phyloP scores from a whole-genome alignment of 2,113 vertebrate genomes.

The Gadus macrocephalus region DNA sequence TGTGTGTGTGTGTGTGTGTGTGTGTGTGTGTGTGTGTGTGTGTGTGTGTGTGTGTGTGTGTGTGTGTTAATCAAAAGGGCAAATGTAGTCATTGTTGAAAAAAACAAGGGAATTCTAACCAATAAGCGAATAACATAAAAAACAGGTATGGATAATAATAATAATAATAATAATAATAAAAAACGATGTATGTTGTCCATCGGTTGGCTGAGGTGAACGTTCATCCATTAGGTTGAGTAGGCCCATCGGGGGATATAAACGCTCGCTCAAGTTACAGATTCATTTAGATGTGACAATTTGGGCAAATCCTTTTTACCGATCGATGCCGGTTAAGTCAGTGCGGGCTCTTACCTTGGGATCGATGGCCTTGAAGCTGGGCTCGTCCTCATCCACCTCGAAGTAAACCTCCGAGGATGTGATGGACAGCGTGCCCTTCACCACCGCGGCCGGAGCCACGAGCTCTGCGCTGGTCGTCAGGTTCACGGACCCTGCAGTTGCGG shows the following conservation, averaged over 20 bases:
- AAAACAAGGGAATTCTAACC: no score
- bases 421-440: slow-evolving; percentile 90
- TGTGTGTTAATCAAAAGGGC: no score
- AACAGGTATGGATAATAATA: background rate
- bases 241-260: no score
- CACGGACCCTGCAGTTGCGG: slow-evolving; percentile 81
- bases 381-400: slow-evolving; percentile 98
- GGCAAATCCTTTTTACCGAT: background rate
- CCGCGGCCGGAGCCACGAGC: slow-evolving; percentile 86
- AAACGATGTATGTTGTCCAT: background rate
- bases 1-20: no score
- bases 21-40: no score
- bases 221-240: no score
- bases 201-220: no score
- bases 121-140: background rate
- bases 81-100: no score
- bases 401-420: slow-evolving; percentile 92
- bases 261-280: no score
- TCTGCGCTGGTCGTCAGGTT: slow-evolving; percentile 87
- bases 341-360: slow-evolving; percentile 89
- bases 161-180: background rate
- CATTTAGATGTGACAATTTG: slow-evolving; percentile 9
- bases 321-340: no score
- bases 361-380: slow-evolving; percentile 89
- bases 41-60: no score